A percentile compares a stretch with the other conserved stretches of the same genome.
Conservation (phyloP, 2,888 invertebrate genomes). For the Stenodema calcarata region DNA sequence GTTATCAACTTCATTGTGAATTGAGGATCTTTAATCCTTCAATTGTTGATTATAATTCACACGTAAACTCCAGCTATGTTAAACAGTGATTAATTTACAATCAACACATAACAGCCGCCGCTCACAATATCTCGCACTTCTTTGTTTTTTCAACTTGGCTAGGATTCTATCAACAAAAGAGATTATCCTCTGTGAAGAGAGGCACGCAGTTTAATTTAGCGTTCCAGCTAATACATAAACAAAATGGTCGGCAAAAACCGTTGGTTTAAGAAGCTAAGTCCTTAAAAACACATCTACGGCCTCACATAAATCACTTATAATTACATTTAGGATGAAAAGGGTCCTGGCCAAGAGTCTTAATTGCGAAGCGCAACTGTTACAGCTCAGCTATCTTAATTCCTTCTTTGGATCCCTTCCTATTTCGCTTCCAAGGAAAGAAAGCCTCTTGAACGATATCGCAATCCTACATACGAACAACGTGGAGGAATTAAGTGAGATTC, state of each 20-base stretch:
- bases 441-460: constrained; percentile 5
- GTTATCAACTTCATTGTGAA: too few species aligned
- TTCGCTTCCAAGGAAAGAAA: background rate
- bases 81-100: too few species aligned
- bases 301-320: constrained; percentile 45
- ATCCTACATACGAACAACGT: too few species aligned
- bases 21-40: too few species aligned
- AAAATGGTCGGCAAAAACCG: constrained; percentile 4
- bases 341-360: constrained; percentile 43
- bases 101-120: too few species aligned
- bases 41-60: too few species aligned
- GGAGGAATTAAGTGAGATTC: too few species aligned
- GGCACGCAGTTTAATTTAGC: constrained; percentile 22
- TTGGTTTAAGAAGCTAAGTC: constrained; percentile 24
- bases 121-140: background rate
- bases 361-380: constrained; percentile 45
- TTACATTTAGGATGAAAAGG: constrained; percentile 41
- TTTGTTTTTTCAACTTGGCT: background rate
- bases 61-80: too few species aligned
- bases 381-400: constrained; percentile 41
- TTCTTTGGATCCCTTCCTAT: constrained; percentile 30
- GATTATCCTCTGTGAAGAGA: background rate
- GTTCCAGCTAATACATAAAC: constrained; percentile 32
- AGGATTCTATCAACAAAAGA: background rate
- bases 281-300: constrained; percentile 42